A percentile compares a stretch with the other conserved stretches of the same genome.
phyloP scores from a whole-genome alignment of 2,113 vertebrate species.

The Phalacrocorax brasilianus region DNA sequence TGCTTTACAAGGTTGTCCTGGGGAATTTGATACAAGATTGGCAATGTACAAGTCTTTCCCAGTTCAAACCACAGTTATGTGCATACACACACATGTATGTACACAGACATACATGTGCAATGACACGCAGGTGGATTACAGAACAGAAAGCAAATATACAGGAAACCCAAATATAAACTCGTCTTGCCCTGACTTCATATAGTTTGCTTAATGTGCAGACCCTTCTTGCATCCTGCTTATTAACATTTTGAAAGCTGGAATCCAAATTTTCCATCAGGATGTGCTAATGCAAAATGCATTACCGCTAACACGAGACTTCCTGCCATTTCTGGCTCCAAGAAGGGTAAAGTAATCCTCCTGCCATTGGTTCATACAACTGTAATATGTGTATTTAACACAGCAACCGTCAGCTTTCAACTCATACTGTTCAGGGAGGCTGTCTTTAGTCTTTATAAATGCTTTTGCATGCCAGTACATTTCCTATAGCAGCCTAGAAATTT shows the following conservation, averaged over 20 bases:
- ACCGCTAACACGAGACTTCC: not conserved
- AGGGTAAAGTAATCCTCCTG: not conserved
- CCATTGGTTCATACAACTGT: not conserved
- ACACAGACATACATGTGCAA: not conserved
- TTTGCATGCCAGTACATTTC: not conserved
- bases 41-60: not conserved
- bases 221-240: not conserved
- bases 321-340: not conserved
- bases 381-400: not conserved
- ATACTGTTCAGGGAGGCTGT: not conserved
- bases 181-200: not conserved
- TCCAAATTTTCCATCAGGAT: not conserved
- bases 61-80: not conserved
- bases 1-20: not conserved
- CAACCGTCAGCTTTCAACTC: not conserved
- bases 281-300: constrained; percentile 2
- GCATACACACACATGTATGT: not conserved
- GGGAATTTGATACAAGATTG: not conserved
- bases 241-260: not conserved
- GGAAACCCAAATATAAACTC: not conserved
- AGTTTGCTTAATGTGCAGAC: not conserved
- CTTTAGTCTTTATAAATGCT: not conserved
- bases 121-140: not conserved
- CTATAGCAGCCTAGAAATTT: not conserved
- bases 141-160: not conserved